Evolutionary conservation across 2,113 vertebrate genomes (phyloP).

Genomic region (Megaceryle torquata): DNA sequence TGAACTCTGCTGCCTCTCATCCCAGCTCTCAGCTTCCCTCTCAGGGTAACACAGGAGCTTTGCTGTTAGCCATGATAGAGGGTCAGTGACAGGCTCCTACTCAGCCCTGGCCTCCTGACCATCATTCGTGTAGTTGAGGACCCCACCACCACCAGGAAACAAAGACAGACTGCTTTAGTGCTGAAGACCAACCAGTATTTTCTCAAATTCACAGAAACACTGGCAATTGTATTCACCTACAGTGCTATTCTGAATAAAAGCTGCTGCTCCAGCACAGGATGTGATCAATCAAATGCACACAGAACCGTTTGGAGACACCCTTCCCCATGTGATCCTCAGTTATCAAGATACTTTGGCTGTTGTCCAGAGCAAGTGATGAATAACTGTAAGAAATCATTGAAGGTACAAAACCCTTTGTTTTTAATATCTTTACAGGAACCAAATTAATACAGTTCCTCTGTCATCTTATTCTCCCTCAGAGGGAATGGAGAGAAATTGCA

Average conservation of each 20-base stretch:
- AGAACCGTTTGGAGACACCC: background rate
- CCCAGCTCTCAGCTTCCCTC: background rate
- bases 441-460: slow-evolving; percentile 24
- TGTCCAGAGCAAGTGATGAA: slow-evolving; percentile 32
- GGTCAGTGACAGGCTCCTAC: background rate
- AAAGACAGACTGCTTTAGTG: background rate
- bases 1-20: background rate
- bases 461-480: slow-evolving; percentile 26
- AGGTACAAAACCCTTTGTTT: slow-evolving; percentile 30
- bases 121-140: background rate
- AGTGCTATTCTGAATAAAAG: background rate
- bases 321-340: background rate
- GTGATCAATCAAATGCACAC: background rate
- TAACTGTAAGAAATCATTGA: background rate
- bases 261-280: background rate
- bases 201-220: background rate
- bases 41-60: background rate
- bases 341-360: background rate
- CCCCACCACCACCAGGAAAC: background rate
- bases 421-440: slow-evolving; percentile 55
- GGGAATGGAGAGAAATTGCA: background rate
- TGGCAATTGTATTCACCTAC: background rate
- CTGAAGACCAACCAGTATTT: background rate
- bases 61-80: background rate
- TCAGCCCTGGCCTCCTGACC: background rate